phyloP scores from a whole-genome alignment of 2,888 invertebrate species.

The Melinopterus prodromus region DNA sequence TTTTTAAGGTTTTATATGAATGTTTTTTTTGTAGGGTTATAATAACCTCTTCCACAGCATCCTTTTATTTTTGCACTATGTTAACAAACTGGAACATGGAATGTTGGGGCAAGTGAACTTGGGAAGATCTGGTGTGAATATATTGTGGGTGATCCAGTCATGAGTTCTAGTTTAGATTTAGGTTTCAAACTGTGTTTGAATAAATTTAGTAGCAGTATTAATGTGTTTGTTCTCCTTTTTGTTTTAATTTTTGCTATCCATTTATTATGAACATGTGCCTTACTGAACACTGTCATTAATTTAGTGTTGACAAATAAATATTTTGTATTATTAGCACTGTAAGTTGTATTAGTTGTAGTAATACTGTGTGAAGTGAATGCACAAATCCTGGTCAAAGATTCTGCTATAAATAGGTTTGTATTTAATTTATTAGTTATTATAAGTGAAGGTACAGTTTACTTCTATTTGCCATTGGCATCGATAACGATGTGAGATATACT shows the following conservation, averaged over 20 bases:
- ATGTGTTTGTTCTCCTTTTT: not conserved
- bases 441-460: no score
- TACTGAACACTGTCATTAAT: not conserved
- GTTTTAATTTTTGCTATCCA: not conserved
- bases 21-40: slow-evolving; percentile 69
- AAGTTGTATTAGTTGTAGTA: not conserved
- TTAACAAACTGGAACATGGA: slow-evolving; percentile 76
- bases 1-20: not conserved
- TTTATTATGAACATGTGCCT: not conserved
- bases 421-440: no score
- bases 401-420: no score
- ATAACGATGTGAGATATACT: no score
- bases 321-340: not conserved
- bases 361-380: no score
- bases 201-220: not conserved
- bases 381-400: no score
- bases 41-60: slow-evolving; percentile 90
- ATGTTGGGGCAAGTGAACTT: slow-evolving; percentile 81
- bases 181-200: not conserved
- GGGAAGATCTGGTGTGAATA: slow-evolving; percentile 83
- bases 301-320: not conserved
- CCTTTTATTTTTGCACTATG: slow-evolving; percentile 80
- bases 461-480: no score
- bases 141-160: slow-evolving; percentile 78
- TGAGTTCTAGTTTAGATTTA: not conserved